Evolutionary conservation across 2,888 invertebrate species (phyloP).

Genomic region (Latrodectus elegans): DNA sequence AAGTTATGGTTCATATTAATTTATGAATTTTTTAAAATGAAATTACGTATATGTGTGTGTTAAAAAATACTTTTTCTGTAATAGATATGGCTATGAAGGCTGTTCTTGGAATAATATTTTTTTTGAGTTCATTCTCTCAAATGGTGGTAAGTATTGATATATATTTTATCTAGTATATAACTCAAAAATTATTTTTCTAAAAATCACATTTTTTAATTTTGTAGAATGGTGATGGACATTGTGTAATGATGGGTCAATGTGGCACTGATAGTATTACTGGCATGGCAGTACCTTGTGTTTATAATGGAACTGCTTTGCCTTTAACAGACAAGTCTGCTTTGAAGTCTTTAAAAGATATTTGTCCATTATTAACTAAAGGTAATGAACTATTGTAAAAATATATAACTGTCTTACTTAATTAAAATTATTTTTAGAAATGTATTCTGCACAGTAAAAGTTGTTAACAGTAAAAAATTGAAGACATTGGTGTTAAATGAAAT

Average conservation of each 20-base stretch:
- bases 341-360: conserved; percentile 24
- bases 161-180: too few relatives aligned
- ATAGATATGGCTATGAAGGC: too few relatives aligned
- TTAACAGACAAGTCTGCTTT: conserved; percentile 24
- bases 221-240: conserved; percentile 44
- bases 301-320: conserved; percentile 58
- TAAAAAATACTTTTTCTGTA: too few relatives aligned
- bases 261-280: conserved; percentile 12
- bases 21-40: too few relatives aligned
- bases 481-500: too few relatives aligned
- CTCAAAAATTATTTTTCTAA: too few relatives aligned
- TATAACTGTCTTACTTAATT: background rate
- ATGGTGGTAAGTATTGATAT: too few relatives aligned
- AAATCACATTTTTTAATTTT: background rate
- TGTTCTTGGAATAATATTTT: too few relatives aligned
- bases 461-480: too few relatives aligned
- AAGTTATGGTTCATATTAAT: too few relatives aligned
- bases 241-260: conserved; percentile 63
- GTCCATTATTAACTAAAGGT: conserved; percentile 52
- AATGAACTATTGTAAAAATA: background rate
- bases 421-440: background rate
- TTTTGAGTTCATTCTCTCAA: too few relatives aligned
- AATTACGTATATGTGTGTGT: too few relatives aligned
- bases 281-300: conserved; percentile 58
- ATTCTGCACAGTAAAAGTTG: background rate